Base-by-base conservation (phyloP, 1,140 invertebrate genomes). In the Bilobella aurantiaca region DNA sequence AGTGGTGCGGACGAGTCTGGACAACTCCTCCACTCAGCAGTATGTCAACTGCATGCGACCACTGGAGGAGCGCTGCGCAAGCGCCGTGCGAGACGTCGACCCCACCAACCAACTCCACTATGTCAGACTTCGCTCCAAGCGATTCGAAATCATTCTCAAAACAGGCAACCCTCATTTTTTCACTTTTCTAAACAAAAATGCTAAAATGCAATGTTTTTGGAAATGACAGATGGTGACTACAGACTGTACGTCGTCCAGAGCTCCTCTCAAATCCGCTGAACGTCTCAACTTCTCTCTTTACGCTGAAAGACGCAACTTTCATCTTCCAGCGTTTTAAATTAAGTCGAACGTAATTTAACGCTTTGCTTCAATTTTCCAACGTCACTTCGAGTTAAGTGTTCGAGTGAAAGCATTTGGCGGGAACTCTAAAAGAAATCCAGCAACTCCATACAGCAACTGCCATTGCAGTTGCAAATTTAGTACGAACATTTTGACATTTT, bases 111-210 rank as follows among this genome's bases (percentile, higher is more conserved):
- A 98, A 79, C 81, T 98, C 65, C 93, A 92, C 65, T 98, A 98
- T 77, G 80, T 99, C 1, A 82, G 96, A 57, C 86, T 98, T 46
- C 82, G 94, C 71, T 95, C 95, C 65, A 95, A 94, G 76, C 96
- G 97, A 77, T 91, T 97, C 79, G 96, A 98, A 81, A 96, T 98
- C 71, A 90, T 98, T 84, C 88, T 97, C 58, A 93, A 93, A 18
- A 93, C 94, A 47, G 83, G 84, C 82, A 78, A 75, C 28, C 28
- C 5, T 57, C 5, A 21, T 23, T 12, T 57, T 57, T 27, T 59
- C 14, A 12, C 29, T 63, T 42, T 42, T n/a, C n/a, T n/a, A n/a
- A n/a, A n/a, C n/a, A n/a, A n/a, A 34, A 42, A 42, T 8, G n/a
- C n/a, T 42, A 42, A 42, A 42, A 42, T 42, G 8, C 8, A 42